phyloP scores from a whole-genome alignment of 2,888 invertebrate species.

The Drosophila lacicola region DNA sequence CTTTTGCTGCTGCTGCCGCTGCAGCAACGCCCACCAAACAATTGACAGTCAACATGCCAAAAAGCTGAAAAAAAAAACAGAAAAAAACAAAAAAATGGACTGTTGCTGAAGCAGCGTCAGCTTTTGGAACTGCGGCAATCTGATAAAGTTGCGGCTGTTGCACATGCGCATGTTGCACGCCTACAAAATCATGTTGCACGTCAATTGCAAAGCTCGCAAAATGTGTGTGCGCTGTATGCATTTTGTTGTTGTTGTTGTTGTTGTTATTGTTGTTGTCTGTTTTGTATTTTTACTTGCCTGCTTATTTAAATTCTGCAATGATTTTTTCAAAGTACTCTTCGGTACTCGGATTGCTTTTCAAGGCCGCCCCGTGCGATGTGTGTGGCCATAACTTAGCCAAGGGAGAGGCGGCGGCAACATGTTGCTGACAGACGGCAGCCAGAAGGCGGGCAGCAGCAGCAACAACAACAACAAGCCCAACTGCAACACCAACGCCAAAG shows the following conservation, averaged over 20 bases:
- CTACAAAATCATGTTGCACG: constrained; percentile 85
- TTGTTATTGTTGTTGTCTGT: constrained; percentile 24
- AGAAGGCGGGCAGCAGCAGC: constrained; percentile 65
- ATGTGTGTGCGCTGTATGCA: constrained; percentile 48
- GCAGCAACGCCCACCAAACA: constrained; percentile 76
- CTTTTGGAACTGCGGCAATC: constrained; percentile 66
- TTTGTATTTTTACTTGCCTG: constrained; percentile 44
- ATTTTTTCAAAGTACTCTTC: constrained; percentile 74
- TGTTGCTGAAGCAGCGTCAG: constrained; percentile 36
- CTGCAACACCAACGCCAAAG: constrained; percentile 53
- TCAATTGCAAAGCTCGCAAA: constrained; percentile 72
- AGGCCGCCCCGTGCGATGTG: constrained; percentile 71
- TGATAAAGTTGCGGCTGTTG: constrained; percentile 81
- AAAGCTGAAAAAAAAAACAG: constrained; percentile 40
- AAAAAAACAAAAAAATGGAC: constrained; percentile 23
- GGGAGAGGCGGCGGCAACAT: constrained; percentile 36
- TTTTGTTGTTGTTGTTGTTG: constrained; percentile 31
- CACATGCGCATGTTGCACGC: constrained; percentile 84
- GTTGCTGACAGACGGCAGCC: constrained; percentile 77
- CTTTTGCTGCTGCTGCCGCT: constrained; percentile 33
- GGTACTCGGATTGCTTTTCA: constrained; percentile 58
- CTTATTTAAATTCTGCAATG: constrained; percentile 82
- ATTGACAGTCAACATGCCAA: constrained; percentile 78
- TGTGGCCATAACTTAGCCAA: constrained; percentile 73
- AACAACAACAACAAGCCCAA: constrained; percentile 19